Percentiles rank a stretch among this genome's conserved stretches.
phyloP scores from a whole-genome alignment of 2,888 invertebrate genomes.

The Drosophila nigricruria region DNA sequence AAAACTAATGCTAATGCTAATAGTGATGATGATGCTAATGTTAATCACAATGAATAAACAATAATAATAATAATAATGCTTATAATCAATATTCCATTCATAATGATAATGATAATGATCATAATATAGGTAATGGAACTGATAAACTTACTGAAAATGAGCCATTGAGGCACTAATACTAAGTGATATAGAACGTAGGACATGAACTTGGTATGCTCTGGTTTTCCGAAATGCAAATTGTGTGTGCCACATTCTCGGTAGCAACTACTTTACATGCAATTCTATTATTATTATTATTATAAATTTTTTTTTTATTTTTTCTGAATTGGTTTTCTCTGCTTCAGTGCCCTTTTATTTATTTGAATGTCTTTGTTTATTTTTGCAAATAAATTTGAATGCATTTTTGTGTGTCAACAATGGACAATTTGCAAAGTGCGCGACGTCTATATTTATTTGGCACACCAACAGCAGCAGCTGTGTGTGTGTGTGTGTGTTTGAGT shows the following conservation, averaged over 20 bases:
- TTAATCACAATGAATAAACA: neutral
- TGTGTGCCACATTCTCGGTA: slow-evolving; percentile 18
- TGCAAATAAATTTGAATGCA: slow-evolving; percentile 62
- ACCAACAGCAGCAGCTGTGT: slow-evolving; percentile 23
- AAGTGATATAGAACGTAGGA: neutral
- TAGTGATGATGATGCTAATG: neutral
- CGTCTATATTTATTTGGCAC: slow-evolving; percentile 25
- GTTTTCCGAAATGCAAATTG: slow-evolving; percentile 2
- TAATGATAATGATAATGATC: neutral
- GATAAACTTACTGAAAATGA: too few relatives aligned
- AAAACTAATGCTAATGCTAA: neutral
- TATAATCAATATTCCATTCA: too few relatives aligned
- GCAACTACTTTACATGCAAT: slow-evolving; percentile 11
- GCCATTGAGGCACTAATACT: neutral
- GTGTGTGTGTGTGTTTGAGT: slow-evolving; percentile 17
- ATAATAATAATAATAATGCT: neutral
- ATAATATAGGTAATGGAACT: neutral
- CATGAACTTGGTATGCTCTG: slow-evolving; percentile 11
- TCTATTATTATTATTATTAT: slow-evolving; percentile 6
- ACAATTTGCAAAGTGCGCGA: slow-evolving; percentile 61
- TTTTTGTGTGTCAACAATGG: slow-evolving; percentile 63
- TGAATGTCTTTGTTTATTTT: slow-evolving; percentile 47
- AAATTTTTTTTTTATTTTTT: neutral
- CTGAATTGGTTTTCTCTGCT: slow-evolving; percentile 22
- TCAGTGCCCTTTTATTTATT: slow-evolving; percentile 47